Evolutionary conservation across 2,888 invertebrate genomes (phyloP).

Genomic region (Megamerina dolium): DNA sequence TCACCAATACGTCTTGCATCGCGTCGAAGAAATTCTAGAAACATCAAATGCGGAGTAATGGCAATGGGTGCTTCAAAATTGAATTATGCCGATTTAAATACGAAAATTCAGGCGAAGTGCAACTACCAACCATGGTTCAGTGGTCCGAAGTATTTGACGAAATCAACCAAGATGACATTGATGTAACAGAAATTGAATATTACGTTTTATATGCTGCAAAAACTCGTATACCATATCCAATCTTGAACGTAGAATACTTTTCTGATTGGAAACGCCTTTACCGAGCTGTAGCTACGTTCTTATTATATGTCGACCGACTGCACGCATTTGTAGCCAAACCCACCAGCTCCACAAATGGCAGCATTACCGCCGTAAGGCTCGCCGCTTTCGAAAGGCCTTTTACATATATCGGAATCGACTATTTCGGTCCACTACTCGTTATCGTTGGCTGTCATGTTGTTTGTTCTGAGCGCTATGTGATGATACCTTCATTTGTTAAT

Average conservation of each 20-base stretch:
- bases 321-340: constrained; percentile 7
- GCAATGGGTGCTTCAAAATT: constrained; percentile 16
- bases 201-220: too few relatives aligned
- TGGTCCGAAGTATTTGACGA: too few relatives aligned
- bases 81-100: constrained; percentile 15
- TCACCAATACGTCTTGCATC: constrained; percentile 17
- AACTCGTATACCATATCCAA: too few relatives aligned
- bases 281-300: neutral
- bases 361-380: constrained; percentile 15
- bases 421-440: constrained; percentile 21
- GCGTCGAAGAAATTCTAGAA: constrained; percentile 18
- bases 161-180: constrained; percentile 15
- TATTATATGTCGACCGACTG: neutral
- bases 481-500: too few relatives aligned
- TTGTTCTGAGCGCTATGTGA: too few relatives aligned
- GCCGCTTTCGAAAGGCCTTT: constrained; percentile 19
- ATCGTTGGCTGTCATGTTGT: too few relatives aligned
- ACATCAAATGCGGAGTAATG: constrained; percentile 12
- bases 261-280: neutral
- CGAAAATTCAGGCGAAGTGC: too few relatives aligned
- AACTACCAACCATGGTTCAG: too few relatives aligned
- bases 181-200: constrained; percentile 15
- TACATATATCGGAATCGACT: constrained; percentile 20
- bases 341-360: constrained; percentile 17
- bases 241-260: neutral